Evolutionary conservation across 2,113 vertebrate species (phyloP).

Genomic region (Galeopterus variegatus): DNA sequence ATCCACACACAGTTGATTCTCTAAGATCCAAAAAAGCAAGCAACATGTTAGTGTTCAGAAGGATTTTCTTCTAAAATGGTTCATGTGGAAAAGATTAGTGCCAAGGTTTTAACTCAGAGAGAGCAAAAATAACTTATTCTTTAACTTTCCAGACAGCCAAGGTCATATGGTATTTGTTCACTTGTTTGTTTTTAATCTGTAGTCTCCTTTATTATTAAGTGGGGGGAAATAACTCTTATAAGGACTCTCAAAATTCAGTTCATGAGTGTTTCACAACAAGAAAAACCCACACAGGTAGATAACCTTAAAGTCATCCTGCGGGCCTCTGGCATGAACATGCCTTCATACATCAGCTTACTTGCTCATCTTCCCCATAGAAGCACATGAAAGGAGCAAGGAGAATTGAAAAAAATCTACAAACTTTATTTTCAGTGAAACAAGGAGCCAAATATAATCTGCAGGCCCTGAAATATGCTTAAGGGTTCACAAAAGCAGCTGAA

Average conservation of each 20-base stretch:
- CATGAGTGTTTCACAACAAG: not conserved
- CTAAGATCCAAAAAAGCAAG: not conserved
- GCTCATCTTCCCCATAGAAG: not conserved
- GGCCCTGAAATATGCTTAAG: not conserved
- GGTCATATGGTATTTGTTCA: not conserved
- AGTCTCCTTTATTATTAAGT: slow-evolving; percentile 12
- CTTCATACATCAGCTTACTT: not conserved
- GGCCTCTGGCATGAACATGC: not conserved
- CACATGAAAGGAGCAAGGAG: not conserved
- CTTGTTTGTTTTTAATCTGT: not conserved
- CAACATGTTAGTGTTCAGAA: not conserved
- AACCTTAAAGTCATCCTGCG: not conserved
- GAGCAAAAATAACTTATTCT: slow-evolving; percentile 1
- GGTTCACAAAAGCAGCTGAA: not conserved
- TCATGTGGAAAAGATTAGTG: not conserved
- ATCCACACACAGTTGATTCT: not conserved
- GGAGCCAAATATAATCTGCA: slow-evolving; percentile 34
- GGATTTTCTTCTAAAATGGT: not conserved
- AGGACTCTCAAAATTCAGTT: not conserved
- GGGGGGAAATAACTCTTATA: not conserved
- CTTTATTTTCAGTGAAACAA: slow-evolving; percentile 15
- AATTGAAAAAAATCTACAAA: not conserved
- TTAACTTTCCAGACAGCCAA: not conserved
- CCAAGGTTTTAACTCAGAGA: not conserved
- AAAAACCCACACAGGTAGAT: not conserved